Percentiles rank a stretch among this genome's conserved stretches.
Evolutionary conservation across 2,797 vertebrate genomes (phyloP).

Genomic region (Prionace glauca): DNA sequence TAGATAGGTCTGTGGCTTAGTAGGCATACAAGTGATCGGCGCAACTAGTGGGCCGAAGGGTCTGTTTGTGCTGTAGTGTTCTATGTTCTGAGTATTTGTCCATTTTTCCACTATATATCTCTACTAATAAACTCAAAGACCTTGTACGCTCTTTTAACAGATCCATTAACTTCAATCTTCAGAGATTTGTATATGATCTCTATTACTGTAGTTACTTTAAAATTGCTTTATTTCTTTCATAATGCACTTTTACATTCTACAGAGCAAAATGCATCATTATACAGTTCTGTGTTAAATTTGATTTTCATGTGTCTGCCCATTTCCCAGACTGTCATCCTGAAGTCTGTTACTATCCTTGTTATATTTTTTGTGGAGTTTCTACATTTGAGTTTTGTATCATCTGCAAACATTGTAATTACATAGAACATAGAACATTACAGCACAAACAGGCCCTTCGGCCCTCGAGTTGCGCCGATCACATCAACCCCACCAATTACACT

Average conservation of each 20-base stretch:
- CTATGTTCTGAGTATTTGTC: too few species aligned
- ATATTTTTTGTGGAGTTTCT: neutral
- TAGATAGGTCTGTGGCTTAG: too few species aligned
- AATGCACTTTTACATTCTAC: neutral
- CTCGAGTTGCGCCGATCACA: too few species aligned
- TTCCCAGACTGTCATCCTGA: neutral
- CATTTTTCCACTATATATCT: neutral
- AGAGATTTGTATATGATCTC: neutral
- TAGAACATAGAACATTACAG: too few species aligned
- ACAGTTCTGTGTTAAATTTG: neutral
- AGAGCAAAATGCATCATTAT: neutral
- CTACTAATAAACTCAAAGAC: neutral
- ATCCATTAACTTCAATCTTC: neutral
- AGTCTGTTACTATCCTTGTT: neutral
- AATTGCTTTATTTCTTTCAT: neutral
- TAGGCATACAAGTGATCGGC: too few species aligned
- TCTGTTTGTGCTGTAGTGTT: too few species aligned
- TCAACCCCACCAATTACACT: too few species aligned
- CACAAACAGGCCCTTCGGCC: too few species aligned
- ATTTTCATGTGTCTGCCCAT: neutral
- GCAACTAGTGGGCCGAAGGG: too few species aligned
- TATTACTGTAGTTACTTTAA: neutral
- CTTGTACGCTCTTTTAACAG: neutral
- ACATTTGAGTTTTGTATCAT: neutral
- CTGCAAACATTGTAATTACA: neutral